Conservation (phyloP, 2,113 vertebrate species). For the Rhadina sibilatrix region DNA sequence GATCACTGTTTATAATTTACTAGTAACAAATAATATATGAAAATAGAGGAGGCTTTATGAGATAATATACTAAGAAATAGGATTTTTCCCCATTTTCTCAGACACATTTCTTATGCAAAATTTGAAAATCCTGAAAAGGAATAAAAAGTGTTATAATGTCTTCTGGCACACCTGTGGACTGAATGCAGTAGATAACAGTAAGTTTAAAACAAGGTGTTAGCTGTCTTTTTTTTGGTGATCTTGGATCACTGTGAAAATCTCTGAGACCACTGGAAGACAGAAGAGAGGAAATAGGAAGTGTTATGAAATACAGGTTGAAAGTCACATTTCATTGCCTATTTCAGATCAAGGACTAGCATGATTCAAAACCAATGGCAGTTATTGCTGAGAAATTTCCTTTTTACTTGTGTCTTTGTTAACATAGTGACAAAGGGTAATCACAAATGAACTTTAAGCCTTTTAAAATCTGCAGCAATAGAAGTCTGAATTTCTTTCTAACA, state of each 20-base stretch:
- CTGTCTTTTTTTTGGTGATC: not conserved
- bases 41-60: not conserved
- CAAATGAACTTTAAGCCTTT: not conserved
- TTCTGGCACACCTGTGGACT: not conserved
- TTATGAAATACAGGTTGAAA: not conserved
- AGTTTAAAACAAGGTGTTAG: not conserved
- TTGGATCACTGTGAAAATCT: not conserved
- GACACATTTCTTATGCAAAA: not conserved
- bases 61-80: not conserved
- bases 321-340: not conserved
- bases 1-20: not conserved
- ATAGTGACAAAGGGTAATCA: not conserved
- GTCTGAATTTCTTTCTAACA: not conserved
- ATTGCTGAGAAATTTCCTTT: conserved; percentile 31
- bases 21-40: not conserved
- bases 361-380: not conserved
- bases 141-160: not conserved
- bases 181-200: not conserved
- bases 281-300: not conserved
- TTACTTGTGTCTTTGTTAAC: not conserved
- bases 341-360: not conserved
- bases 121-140: not conserved
- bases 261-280: not conserved
- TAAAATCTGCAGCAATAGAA: not conserved
- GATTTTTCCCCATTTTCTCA: not conserved